Percentiles rank a stretch among this genome's conserved stretches.
Conservation (phyloP, 2,888 invertebrate species). For the Plebejus melissa region DNA sequence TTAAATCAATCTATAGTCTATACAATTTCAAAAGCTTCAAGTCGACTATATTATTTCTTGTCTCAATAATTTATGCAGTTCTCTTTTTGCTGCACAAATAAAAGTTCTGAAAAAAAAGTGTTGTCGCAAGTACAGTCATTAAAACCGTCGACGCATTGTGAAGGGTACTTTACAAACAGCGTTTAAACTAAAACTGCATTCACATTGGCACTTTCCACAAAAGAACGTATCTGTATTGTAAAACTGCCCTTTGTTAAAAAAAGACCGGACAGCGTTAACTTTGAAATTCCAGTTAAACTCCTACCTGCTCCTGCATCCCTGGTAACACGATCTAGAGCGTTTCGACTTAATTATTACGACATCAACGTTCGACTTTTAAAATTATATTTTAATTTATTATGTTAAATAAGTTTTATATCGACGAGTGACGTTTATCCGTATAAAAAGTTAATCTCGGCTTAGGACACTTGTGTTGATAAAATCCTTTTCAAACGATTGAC, state of each 20-base stretch:
- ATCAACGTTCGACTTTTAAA: slow-evolving; percentile 7
- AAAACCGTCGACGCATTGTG: slow-evolving; percentile 8
- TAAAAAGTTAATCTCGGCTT: slow-evolving; percentile 9
- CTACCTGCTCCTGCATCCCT: slow-evolving; percentile 55
- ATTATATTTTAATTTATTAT: not conserved
- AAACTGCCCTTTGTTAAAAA: slow-evolving; percentile 45
- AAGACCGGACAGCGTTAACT: slow-evolving; percentile 44
- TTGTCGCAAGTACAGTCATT: not conserved
- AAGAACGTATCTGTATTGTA: slow-evolving; percentile 45
- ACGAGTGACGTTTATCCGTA: not conserved
- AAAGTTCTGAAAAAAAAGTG: not conserved
- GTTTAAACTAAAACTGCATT: slow-evolving; percentile 24
- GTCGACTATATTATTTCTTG: not conserved
- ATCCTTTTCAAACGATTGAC: not conserved
- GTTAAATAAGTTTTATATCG: slow-evolving; percentile 7
- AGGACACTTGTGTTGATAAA: not conserved
- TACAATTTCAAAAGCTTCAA: not conserved
- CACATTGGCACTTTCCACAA: slow-evolving; percentile 33
- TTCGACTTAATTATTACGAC: slow-evolving; percentile 28
- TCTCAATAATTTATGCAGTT: not conserved
- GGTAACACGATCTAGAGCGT: slow-evolving; percentile 66
- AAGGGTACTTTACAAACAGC: slow-evolving; percentile 20
- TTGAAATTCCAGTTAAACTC: slow-evolving; percentile 60
- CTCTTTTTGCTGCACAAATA: not conserved
- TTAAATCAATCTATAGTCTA: no score